phyloP scores from a whole-genome alignment of 2,113 vertebrate genomes.

The Mesocricetus auratus region DNA sequence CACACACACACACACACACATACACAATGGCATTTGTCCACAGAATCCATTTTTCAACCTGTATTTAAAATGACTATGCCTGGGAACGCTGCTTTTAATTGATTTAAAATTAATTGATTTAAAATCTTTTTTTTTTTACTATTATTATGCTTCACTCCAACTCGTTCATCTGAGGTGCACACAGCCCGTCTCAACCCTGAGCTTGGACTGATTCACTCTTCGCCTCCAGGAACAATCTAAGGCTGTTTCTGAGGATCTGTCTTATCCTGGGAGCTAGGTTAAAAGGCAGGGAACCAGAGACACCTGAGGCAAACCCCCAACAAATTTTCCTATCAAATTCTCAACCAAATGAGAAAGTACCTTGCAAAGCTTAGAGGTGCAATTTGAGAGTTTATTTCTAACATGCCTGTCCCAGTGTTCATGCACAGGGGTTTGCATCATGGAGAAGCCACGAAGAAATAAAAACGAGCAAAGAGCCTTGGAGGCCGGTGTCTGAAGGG shows the following conservation, averaged over 20 bases:
- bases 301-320: background rate
- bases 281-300: background rate
- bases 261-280: background rate
- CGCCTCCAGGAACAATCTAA: background rate
- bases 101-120: background rate
- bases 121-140: background rate
- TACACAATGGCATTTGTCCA: background rate
- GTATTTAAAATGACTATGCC: background rate
- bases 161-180: background rate
- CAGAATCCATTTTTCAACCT: background rate
- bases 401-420: background rate
- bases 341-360: background rate
- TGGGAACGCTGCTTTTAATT: background rate
- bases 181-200: accelerated
- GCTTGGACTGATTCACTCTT: background rate
- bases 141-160: background rate
- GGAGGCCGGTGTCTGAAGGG: too few species aligned
- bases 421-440: background rate
- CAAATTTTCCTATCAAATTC: background rate
- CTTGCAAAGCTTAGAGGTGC: background rate
- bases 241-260: background rate
- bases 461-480: background rate
- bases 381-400: background rate
- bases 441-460: background rate
- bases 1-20: too few species aligned